Conservation (phyloP, 2,113 vertebrate genomes). For the Oreocharis arfaki region DNA sequence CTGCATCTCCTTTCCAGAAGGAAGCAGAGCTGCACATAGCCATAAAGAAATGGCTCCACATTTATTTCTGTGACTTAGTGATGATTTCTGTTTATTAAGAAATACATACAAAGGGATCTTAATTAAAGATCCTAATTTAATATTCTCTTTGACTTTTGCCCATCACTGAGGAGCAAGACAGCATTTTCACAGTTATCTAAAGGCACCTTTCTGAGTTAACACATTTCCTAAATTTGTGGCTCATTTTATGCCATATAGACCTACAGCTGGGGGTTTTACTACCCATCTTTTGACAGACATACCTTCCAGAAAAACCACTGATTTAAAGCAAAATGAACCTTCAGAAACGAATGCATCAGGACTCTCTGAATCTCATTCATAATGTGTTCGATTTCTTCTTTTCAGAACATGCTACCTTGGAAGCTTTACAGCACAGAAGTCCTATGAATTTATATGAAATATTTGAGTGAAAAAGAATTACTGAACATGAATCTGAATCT, state of each 20-base stretch:
- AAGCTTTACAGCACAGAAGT: background rate
- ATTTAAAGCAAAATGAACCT: background rate
- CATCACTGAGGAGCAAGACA: background rate
- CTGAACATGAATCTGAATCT: background rate
- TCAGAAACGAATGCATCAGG: background rate
- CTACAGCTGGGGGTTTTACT: background rate
- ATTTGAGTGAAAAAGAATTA: background rate
- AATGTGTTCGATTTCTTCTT: background rate
- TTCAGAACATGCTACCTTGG: background rate
- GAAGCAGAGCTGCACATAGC: background rate
- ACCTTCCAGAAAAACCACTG: background rate
- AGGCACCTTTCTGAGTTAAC: background rate
- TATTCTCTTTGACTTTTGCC: background rate
- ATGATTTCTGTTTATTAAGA: background rate
- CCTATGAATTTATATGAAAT: background rate
- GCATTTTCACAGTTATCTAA: background rate
- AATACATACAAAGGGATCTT: background rate
- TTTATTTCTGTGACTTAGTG: background rate
- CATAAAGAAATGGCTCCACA: background rate
- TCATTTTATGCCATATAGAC: background rate
- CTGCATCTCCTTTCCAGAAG: background rate
- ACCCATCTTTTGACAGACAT: background rate
- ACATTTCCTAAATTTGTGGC: rapidly evolving
- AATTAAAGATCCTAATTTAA: background rate
- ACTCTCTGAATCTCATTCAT: background rate